Conservation (phyloP, 2,888 invertebrate genomes). For the Trissoscelio sp. region DNA sequence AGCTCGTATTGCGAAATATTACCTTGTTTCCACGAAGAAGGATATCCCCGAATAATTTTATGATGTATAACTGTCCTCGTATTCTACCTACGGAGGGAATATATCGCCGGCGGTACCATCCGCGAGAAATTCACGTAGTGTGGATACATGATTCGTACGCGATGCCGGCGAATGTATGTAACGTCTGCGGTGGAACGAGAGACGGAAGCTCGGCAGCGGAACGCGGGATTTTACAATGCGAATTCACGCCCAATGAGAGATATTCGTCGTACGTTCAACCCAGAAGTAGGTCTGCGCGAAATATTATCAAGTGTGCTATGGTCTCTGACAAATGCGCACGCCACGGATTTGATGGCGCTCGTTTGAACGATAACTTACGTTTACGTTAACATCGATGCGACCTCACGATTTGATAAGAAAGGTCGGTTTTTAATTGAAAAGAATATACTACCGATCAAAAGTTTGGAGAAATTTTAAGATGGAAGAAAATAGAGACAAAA, state of each 20-base stretch:
- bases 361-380: conserved; percentile 28
- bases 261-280: conserved; percentile 44
- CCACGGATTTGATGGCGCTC: conserved; percentile 35
- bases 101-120: conserved; percentile 34
- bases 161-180: conserved; percentile 33
- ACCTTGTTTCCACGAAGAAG: conserved; percentile 74
- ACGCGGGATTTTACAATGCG: conserved; percentile 61
- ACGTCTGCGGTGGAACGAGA: conserved; percentile 41
- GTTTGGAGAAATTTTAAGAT: too few species aligned
- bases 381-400: neutral
- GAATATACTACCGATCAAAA: too few species aligned
- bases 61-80: conserved; percentile 73
- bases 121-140: conserved; percentile 41
- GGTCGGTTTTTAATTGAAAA: too few species aligned
- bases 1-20: conserved; percentile 77
- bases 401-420: neutral
- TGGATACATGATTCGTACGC: conserved; percentile 55
- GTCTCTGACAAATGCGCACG: conserved; percentile 41
- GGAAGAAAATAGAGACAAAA: too few species aligned
- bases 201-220: conserved; percentile 36
- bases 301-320: conserved; percentile 44
- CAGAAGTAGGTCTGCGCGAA: conserved; percentile 45
- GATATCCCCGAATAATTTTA: conserved; percentile 78
- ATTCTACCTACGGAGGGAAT: conserved; percentile 49
- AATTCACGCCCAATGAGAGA: conserved; percentile 63